phyloP scores from a whole-genome alignment of 1,140 invertebrate genomes.

The Dolichoris vasculosae region DNA sequence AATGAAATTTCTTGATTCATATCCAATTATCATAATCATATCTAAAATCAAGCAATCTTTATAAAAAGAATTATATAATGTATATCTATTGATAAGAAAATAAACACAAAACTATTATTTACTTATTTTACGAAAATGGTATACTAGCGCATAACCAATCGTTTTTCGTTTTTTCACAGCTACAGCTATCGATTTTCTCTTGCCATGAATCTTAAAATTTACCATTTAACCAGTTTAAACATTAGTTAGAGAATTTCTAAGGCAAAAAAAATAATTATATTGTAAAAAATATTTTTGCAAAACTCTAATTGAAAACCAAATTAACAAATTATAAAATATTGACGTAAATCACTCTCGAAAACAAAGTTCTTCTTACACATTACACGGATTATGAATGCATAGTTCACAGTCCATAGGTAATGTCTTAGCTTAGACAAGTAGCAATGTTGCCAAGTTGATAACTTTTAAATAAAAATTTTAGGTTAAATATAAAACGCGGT shows the following conservation, averaged over 20 bases:
- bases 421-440: neutral
- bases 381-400: neutral
- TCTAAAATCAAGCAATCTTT: neutral
- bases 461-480: neutral
- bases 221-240: neutral
- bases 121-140: neutral
- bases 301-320: neutral
- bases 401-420: neutral
- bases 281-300: neutral
- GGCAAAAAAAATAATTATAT: neutral
- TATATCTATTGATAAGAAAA: neutral
- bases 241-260: neutral
- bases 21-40: neutral
- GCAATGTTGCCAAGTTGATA: constrained; percentile 6
- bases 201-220: neutral
- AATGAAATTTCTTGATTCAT: neutral
- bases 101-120: neutral
- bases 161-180: neutral
- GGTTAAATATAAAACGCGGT: neutral
- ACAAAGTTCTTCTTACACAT: neutral
- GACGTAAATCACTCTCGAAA: constrained; percentile 25
- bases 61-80: neutral
- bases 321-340: constrained; percentile 34
- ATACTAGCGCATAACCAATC: constrained; percentile 23
- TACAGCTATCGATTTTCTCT: neutral